Percentiles rank a stretch among this genome's conserved stretches.
Evolutionary conservation across 1,140 invertebrate genomes (phyloP).

Genomic region (Saccostrea glomerata): DNA sequence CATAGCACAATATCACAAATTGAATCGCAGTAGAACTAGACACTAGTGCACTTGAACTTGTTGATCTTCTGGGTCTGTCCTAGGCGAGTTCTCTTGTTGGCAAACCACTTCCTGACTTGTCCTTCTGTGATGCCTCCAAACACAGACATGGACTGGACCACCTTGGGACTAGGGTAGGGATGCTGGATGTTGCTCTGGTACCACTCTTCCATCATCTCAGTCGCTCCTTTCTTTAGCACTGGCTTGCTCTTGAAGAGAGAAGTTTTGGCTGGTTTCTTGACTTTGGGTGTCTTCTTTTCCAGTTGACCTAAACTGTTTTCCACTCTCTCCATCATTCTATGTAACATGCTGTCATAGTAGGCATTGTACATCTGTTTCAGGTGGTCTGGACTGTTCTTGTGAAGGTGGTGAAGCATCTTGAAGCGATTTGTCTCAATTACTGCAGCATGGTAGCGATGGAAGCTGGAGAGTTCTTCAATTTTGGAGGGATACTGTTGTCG

Average conservation of each 20-base stretch:
- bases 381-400: background rate
- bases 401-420: slow-evolving; percentile 25
- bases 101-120: slow-evolving; percentile 62
- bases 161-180: slow-evolving; percentile 45
- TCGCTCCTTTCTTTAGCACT: background rate
- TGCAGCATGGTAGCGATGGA: slow-evolving; percentile 43
- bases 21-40: background rate
- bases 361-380: slow-evolving; percentile 6
- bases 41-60: background rate
- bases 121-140: slow-evolving; percentile 48
- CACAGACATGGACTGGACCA: slow-evolving; percentile 36
- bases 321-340: slow-evolving; percentile 46
- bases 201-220: slow-evolving; percentile 49
- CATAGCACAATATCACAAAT: background rate
- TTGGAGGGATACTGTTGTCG: slow-evolving; percentile 5
- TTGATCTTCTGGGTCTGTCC: slow-evolving; percentile 10
- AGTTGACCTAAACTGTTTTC: slow-evolving; percentile 35
- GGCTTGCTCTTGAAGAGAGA: background rate
- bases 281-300: background rate
- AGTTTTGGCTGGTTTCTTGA: background rate
- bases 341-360: slow-evolving; percentile 52
- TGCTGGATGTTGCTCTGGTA: slow-evolving; percentile 48
- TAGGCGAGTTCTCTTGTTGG: slow-evolving; percentile 55
- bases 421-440: slow-evolving; percentile 41
- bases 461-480: slow-evolving; percentile 41